A percentile compares a stretch with the other conserved stretches of the same genome.
phyloP scores from a whole-genome alignment of 2,797 vertebrate species.

The Danionella dracula region DNA sequence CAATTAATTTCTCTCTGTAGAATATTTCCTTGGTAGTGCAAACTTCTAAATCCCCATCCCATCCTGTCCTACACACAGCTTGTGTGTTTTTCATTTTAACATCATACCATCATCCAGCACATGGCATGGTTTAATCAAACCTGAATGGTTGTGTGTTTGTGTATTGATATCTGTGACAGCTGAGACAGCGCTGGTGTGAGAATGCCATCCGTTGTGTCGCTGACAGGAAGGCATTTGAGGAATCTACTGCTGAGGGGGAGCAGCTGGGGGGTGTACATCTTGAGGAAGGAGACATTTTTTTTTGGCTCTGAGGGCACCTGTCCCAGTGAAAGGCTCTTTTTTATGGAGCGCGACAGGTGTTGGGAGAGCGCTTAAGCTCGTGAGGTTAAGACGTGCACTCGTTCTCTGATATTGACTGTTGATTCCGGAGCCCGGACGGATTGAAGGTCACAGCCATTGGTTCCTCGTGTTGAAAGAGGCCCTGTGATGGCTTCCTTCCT shows the following conservation, averaged over 20 bases:
- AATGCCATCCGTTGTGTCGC: slow-evolving; percentile 45
- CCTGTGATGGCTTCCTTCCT: slow-evolving; percentile 59
- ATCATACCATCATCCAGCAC: not conserved
- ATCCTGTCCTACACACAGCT: not conserved
- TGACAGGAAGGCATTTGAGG: slow-evolving; percentile 58
- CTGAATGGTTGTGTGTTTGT: not conserved
- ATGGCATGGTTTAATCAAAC: slow-evolving; percentile 13
- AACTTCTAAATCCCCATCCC: slow-evolving; percentile 4
- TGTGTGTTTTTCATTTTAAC: slow-evolving; percentile 4
- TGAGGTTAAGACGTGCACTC: slow-evolving; percentile 50
- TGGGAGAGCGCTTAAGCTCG: slow-evolving; percentile 57
- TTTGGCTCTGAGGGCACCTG: slow-evolving; percentile 61
- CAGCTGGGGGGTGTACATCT: slow-evolving; percentile 36
- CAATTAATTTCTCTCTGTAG: slow-evolving; percentile 1
- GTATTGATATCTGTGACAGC: slow-evolving; percentile 18
- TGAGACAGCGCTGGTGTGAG: slow-evolving; percentile 42
- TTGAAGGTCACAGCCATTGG: slow-evolving; percentile 37
- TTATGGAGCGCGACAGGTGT: slow-evolving; percentile 71
- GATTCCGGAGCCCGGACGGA: slow-evolving; percentile 26
- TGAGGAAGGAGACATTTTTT: slow-evolving; percentile 17
- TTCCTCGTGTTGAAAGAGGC: slow-evolving; percentile 35
- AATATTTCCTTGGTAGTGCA: not conserved
- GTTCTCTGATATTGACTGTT: slow-evolving; percentile 54
- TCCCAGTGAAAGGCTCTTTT: slow-evolving; percentile 72
- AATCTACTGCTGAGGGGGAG: slow-evolving; percentile 53